phyloP scores from a whole-genome alignment of 2,797 vertebrate species.

The Synanceia verrucosa region DNA sequence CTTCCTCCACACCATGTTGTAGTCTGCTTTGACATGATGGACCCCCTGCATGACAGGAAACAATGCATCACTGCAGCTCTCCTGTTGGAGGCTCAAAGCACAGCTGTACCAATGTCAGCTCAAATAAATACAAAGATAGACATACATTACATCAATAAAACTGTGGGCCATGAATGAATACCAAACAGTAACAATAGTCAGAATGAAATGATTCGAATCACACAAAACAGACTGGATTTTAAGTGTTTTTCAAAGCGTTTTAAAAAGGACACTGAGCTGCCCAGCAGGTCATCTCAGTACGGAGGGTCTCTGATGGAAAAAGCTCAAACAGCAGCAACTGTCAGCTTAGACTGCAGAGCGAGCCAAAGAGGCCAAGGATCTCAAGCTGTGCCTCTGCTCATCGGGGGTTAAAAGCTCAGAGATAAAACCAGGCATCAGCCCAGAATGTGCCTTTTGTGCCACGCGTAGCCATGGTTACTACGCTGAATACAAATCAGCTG shows the following conservation, averaged over 20 bases:
- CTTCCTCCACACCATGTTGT: background rate
- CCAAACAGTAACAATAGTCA: background rate
- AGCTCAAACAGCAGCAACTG: constrained; percentile 16
- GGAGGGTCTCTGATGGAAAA: background rate
- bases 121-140: background rate
- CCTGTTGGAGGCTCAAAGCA: background rate
- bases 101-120: background rate
- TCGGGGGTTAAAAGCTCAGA: constrained; percentile 42
- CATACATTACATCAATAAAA: background rate
- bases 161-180: background rate
- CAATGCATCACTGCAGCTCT: constrained; percentile 17
- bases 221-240: background rate
- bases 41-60: constrained; percentile 15
- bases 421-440: constrained; percentile 39
- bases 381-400: constrained; percentile 43
- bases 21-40: constrained; percentile 22
- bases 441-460: constrained; percentile 48
- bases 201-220: background rate
- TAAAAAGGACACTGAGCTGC: background rate
- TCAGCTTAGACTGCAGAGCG: constrained; percentile 4
- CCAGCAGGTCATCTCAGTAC: background rate
- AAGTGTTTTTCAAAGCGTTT: constrained; percentile 4
- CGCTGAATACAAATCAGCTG: constrained; percentile 33
- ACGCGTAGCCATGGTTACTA: constrained; percentile 41
- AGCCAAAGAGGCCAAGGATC: constrained; percentile 24